A percentile compares a stretch with the other conserved stretches of the same genome.
These are phyloP conservation scores for Formica exsecta DNA, from an alignment of 1,140 invertebrate genomes.

Conservation along the genomic window DNA sequence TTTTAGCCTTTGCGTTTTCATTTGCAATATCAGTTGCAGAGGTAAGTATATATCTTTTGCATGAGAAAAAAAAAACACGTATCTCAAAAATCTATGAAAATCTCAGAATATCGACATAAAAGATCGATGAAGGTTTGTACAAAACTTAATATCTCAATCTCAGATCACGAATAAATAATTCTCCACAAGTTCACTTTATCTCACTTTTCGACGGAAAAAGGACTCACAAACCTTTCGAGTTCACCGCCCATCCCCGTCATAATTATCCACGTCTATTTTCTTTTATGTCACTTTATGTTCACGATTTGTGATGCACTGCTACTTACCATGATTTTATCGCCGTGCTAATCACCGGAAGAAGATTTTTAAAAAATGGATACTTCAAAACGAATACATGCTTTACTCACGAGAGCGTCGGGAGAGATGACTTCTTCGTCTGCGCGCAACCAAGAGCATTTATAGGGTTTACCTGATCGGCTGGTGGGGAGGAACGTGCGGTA, in stretches of 20 bases:
- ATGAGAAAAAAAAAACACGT: background rate
- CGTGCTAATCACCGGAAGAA: conserved; percentile 42
- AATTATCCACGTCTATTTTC: background rate
- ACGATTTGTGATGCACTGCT: conserved; percentile 60
- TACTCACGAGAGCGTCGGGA: conserved; percentile 81
- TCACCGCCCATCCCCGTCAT: background rate
- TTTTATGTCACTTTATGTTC: conserved; percentile 49
- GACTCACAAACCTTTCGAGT: conserved; percentile 1
- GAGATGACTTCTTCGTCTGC: conserved; percentile 84
- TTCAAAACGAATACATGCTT: conserved; percentile 82
- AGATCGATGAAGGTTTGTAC: background rate
- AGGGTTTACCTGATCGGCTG: conserved; percentile 84
- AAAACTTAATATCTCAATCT: background rate
- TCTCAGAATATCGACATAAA: background rate
- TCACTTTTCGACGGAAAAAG: conserved; percentile 4
- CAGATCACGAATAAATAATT: conserved; percentile 9
- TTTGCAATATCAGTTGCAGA: background rate
- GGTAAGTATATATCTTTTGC: background rate
- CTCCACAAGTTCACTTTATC: conserved; percentile 34
- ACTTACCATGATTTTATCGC: conserved; percentile 81
- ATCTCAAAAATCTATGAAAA: background rate
- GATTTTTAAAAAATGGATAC: conserved; percentile 61
- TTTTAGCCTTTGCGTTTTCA: background rate
- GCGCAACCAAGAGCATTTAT: conserved; percentile 85
- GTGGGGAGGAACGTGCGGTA: conserved; percentile 80